Percentiles rank a stretch among this genome's conserved stretches.
phyloP scores from a whole-genome alignment of 2,888 invertebrate genomes.

The Tipula confusa region DNA sequence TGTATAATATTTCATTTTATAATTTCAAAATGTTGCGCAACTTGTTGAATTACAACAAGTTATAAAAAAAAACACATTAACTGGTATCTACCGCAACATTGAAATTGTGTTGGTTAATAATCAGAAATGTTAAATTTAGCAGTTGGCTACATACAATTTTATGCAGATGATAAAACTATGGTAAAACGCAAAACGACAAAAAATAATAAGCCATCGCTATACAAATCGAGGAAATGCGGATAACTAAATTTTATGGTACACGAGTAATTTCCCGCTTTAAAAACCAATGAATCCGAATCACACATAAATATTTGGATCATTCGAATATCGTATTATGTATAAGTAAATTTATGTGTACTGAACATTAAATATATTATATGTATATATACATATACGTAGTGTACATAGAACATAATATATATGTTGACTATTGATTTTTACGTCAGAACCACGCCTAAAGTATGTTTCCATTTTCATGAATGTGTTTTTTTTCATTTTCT shows the following conservation, averaged over 20 bases:
- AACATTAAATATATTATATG: too few species aligned
- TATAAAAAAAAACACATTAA: too few species aligned
- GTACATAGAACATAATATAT: background rate
- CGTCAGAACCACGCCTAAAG: conserved; percentile 29
- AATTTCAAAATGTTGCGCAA: background rate
- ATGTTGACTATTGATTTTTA: conserved; percentile 21
- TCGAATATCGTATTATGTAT: background rate
- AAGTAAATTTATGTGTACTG: background rate
- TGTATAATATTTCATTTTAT: too few species aligned
- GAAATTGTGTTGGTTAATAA: background rate
- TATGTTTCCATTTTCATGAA: conserved; percentile 20
- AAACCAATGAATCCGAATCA: background rate
- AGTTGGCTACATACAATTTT: background rate
- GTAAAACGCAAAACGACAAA: background rate
- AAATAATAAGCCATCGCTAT: background rate
- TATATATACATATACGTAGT: background rate
- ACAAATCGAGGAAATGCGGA: background rate
- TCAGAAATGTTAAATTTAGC: background rate
- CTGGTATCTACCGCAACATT: background rate
- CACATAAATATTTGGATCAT: background rate
- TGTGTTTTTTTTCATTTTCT: background rate
- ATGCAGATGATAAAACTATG: background rate
- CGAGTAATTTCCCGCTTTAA: background rate
- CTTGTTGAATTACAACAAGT: background rate
- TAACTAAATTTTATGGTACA: background rate